Conservation (phyloP, 2,888 invertebrate genomes). For the Trichogramma evanescens region DNA sequence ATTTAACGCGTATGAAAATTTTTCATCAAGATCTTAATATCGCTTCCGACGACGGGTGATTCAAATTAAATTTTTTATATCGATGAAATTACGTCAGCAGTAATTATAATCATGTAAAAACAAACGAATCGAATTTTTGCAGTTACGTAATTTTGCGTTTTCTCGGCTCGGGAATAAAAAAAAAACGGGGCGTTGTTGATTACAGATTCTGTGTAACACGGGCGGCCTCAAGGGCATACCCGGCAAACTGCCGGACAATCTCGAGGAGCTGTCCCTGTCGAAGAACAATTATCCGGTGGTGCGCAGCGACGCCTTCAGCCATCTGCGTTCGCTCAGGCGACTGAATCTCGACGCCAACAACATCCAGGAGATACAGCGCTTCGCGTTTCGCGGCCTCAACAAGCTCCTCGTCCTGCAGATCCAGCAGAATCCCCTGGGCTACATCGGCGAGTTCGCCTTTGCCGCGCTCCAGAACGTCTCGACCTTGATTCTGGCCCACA, state of each 20-base stretch:
- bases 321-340: slow-evolving; percentile 72
- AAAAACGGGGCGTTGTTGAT: slow-evolving; percentile 22
- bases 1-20: no score
- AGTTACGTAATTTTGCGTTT: no score
- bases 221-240: slow-evolving; percentile 76
- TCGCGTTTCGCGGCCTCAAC: slow-evolving; percentile 77
- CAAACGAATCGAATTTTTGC: no score
- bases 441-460: slow-evolving; percentile 77
- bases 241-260: slow-evolving; percentile 64
- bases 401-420: slow-evolving; percentile 74
- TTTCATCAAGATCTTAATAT: no score
- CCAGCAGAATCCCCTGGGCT: slow-evolving; percentile 75
- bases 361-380: slow-evolving; percentile 73
- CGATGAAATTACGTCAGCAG: no score
- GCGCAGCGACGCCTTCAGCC: slow-evolving; percentile 74
- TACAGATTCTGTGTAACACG: slow-evolving; percentile 81
- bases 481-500: slow-evolving; percentile 62
- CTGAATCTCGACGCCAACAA: slow-evolving; percentile 83
- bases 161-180: no score
- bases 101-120: no score
- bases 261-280: slow-evolving; percentile 78
- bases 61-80: no score
- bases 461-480: slow-evolving; percentile 76
- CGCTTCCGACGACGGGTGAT: no score
- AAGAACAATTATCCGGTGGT: slow-evolving; percentile 78